Base-by-base conservation (phyloP, 2,888 invertebrate genomes). In the Pardosa pseudoannulata region DNA sequence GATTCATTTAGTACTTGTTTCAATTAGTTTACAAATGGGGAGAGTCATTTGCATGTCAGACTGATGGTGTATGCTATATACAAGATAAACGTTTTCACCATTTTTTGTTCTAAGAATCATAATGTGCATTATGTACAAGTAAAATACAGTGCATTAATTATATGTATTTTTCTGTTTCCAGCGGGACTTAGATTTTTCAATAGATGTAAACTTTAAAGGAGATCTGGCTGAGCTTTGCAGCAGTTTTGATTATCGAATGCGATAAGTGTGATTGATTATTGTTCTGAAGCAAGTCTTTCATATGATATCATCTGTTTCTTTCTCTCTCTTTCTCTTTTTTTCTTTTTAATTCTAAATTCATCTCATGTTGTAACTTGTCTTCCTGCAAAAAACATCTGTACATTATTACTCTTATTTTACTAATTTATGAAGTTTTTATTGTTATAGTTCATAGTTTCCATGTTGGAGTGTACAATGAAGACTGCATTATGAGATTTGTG, bases 131-230 rank as follows among this genome's bases (percentile, higher is more conserved):
- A n/a, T n/a, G n/a, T n/a, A n/a, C n/a, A n/a, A n/a, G n/a, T n/a
- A n/a, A n/a, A n/a, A n/a, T n/a, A n/a, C n/a, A n/a, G 16, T 67
- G 29, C 11, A 16, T 32, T 67, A 1, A 13, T 0, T 1, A 31
- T 67, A 6, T 29, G 1, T 41, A 27, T 71, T 29, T 67, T 28
- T 89, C 79, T 88, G 79, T 82, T 74, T 91, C 36, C 91, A 93
- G 92, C 95, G 99, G 72, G 99, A 99, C 92, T 94, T 99, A 89
- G 99, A 99, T 93, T 99, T 99, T 92, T 95, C 95, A 89, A 95
- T 99, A 88, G 96, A 97, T 90, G 94, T 99, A 70, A 95, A 96
- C 90, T 99, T 99, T 93, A 96, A 97, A 46, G 93, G 93, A 68
- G 93, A 93, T 88, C 90, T 90, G 41, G 90, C 90, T 27, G 89